Base-by-base conservation (phyloP, 2,888 invertebrate species). In the Ligdia adustata region DNA sequence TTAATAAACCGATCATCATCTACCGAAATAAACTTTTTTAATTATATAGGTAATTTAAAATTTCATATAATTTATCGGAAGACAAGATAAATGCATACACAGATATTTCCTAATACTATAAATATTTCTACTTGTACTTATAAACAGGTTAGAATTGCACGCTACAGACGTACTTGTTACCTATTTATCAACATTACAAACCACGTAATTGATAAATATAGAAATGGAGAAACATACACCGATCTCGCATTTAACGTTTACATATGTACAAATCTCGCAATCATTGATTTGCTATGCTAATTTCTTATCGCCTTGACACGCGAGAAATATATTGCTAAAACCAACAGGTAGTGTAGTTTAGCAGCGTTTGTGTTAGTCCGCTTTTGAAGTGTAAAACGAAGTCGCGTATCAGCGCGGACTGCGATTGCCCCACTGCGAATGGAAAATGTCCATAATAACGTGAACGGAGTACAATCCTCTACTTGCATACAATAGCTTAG, bases 401-500 rank as follows among this genome's bases (percentile, higher is more conserved):
- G 40, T 37, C 27, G 46, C 46, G 49, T 57, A 37, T 45, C 24
- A 51, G 44, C 18, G 32, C 39, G 38, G 38, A 46, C 46, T 60
- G 68, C 67, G 72, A 80, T 82, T 79, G 81, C 81, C 73, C 77
- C 81, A 81, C 82, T 79, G 84, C 79, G 83, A 86, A 82, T 85
- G 81, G 83, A 80, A 85, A 85, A 83, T 80, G 81, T 72, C 78
- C 80, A 85, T 86, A 82, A 85, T 82, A 81, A 77, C 73, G 74
- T 80, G 77, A 81, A 79, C 77, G 75, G 79, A 79, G 74, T 72
- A 87, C 83, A 84, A 85, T 87, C 74, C 82, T n/a, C n/a, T n/a
- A 82, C 89, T 89, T 80, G 86, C 91, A 76, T 91, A 92, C 80
- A 92, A 92, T 85, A 82, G 91, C 70, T 79, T 79, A 75, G 47